Evolutionary conservation across 2,797 vertebrate species (phyloP), one percentile per base, ranked within the genome.

Genomic region (Malurus splendens): DNA sequence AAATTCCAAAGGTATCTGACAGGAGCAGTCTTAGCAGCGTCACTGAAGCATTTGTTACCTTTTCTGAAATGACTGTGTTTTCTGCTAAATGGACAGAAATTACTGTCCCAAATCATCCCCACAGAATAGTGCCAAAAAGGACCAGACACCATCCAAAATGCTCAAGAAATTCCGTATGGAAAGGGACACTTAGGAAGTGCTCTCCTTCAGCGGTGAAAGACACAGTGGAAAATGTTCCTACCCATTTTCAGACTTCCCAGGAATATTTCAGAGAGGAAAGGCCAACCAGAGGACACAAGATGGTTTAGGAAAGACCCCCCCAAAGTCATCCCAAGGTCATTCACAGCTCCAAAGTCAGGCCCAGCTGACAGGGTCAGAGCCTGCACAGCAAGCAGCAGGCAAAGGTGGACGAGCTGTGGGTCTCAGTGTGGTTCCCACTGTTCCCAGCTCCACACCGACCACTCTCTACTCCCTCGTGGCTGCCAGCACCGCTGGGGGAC

Each of bases 401-500:
- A 0, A 11, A 18, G n/a, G 22, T 12, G 23, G 57, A 19, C 24
- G 51, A 78, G 59, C n/a, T 52, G 16, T 2, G 3, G 44, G 27
- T 64, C 16, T 30, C 55, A 15, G 45, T 3, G n/a, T 47, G 42
- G 39, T 6, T 79, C 54, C 41, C 39, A 6, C 30, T 10, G 25
- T 5, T 59, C 56, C 32, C 55, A 57, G 44, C 47, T 72, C 55
- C 47, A 44, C 22, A 3, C 10, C 16, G 32, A 36, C 17, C 30
- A 3, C 7, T 50, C 44, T 3, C 20, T 12, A 7, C 54, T 12
- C 2, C 39, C 41, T 11, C 1, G 0, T 11, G n/a, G 38, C 51
- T 76, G 24, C 51, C 3, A 0, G 32, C 67, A 32, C 28, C 52
- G 47, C 76, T 17, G 4, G 48, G 55, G 10, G 10, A 61, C 44